Evolutionary conservation across 2,797 vertebrate species (phyloP).

Genomic region (Malacoctenus gilli): DNA sequence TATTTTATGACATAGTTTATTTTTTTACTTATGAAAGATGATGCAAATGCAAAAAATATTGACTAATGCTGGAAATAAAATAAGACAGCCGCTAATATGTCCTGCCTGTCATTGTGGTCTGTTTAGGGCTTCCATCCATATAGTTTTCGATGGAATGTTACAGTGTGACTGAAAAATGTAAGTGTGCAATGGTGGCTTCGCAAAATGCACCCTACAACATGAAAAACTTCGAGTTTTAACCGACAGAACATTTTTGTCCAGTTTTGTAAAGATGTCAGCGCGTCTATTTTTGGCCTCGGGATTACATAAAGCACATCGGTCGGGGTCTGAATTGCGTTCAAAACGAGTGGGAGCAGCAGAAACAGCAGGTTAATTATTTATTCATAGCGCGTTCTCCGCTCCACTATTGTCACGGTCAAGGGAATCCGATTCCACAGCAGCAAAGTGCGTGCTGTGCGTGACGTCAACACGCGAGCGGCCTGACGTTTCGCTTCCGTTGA

Average conservation of each 20-base stretch:
- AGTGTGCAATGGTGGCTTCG: too few species aligned
- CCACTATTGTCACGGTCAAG: slow-evolving; percentile 56
- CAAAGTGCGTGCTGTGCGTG: slow-evolving; percentile 57
- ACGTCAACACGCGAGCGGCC: slow-evolving; percentile 74
- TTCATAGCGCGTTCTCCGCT: slow-evolving; percentile 57
- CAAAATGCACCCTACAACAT: too few species aligned
- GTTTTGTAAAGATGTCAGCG: slow-evolving; percentile 22
- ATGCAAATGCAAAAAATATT: slow-evolving; percentile 76
- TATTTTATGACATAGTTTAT: slow-evolving; percentile 97
- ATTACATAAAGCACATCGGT: slow-evolving; percentile 48
- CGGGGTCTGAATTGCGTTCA: slow-evolving; percentile 20
- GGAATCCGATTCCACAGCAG: slow-evolving; percentile 75
- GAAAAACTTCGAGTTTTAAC: too few species aligned
- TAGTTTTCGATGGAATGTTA: too few species aligned
- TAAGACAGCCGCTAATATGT: slow-evolving; percentile 65
- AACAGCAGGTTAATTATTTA: slow-evolving; percentile 67
- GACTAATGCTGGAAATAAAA: slow-evolving; percentile 68
- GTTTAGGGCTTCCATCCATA: not conserved
- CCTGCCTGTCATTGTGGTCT: slow-evolving; percentile 52
- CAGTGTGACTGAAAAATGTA: too few species aligned
- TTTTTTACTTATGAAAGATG: slow-evolving; percentile 91
- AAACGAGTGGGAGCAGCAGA: slow-evolving; percentile 54
- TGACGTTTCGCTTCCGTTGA: slow-evolving; percentile 73
- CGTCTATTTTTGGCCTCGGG: slow-evolving; percentile 29
- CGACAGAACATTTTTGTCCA: too few species aligned